Percentiles rank a stretch among this genome's conserved stretches.
phyloP scores from a whole-genome alignment of 2,888 invertebrate genomes.

The Cataglyphis cursor region DNA sequence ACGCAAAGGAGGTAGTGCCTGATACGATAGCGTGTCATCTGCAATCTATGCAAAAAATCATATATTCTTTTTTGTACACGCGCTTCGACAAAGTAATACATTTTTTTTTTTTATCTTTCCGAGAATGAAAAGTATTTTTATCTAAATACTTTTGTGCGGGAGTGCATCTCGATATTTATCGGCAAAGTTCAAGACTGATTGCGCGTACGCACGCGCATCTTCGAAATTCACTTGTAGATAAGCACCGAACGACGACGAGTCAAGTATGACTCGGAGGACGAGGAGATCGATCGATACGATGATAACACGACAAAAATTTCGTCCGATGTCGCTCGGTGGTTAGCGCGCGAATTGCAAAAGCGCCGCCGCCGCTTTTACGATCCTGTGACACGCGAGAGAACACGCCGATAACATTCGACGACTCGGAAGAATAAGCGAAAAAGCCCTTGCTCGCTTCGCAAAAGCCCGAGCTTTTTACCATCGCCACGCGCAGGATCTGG shows the following conservation, averaged over 20 bases:
- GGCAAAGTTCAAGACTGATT: neutral
- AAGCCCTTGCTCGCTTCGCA: constrained; percentile 33
- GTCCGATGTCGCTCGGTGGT: constrained; percentile 54
- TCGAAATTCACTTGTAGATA: constrained; percentile 61
- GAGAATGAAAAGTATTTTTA: neutral
- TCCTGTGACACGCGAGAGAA: constrained; percentile 70
- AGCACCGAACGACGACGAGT: constrained; percentile 38
- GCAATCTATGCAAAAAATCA: constrained; percentile 31
- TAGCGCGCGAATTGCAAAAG: constrained; percentile 72
- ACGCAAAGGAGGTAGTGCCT: constrained; percentile 51
- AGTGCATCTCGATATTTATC: neutral
- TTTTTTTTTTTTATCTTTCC: neutral
- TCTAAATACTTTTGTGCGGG: neutral
- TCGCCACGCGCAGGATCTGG: constrained; percentile 11
- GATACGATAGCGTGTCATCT: constrained; percentile 55
- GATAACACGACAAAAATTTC: constrained; percentile 71
- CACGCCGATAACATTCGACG: constrained; percentile 59
- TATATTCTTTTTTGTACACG: neutral
- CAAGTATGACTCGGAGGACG: constrained; percentile 24
- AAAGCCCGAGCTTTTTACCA: constrained; percentile 33
- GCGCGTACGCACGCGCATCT: neutral
- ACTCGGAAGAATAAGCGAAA: constrained; percentile 50
- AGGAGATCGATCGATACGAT: constrained; percentile 66
- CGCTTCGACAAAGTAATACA: neutral
- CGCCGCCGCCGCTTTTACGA: constrained; percentile 60